Conservation (phyloP, 2,888 invertebrate genomes). For the Chalcis sispes region DNA sequence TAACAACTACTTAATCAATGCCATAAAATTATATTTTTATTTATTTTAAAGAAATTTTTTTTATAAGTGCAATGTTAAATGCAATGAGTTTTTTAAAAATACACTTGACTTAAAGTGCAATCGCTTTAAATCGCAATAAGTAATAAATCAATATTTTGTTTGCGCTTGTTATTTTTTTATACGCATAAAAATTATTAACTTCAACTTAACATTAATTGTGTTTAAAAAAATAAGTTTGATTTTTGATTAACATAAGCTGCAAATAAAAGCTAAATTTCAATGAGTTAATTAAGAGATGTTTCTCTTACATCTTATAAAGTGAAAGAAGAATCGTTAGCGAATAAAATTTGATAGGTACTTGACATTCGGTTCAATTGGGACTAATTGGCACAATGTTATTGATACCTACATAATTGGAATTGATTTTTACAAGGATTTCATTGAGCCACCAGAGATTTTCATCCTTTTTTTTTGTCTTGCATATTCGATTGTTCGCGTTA, state of each 20-base stretch:
- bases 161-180: neutral
- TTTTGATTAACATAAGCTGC: neutral
- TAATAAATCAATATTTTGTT: neutral
- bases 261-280: too few species aligned
- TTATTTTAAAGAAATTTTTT: too few species aligned
- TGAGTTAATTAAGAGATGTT: too few species aligned
- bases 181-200: neutral
- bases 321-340: too few species aligned
- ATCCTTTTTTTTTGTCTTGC: neutral
- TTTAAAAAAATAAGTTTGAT: too few species aligned
- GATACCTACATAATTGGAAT: slow-evolving; percentile 39
- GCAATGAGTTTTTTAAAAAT: too few species aligned
- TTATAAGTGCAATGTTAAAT: too few species aligned
- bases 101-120: too few species aligned
- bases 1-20: too few species aligned
- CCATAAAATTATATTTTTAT: too few species aligned
- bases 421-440: slow-evolving; percentile 15
- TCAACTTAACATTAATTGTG: neutral
- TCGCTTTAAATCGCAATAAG: too few species aligned
- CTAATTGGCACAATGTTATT: slow-evolving; percentile 44
- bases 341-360: slow-evolving; percentile 21
- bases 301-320: too few species aligned
- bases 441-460: neutral
- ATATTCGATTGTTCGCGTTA: neutral
- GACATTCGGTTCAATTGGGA: slow-evolving; percentile 39